phyloP scores from a whole-genome alignment of 1,140 invertebrate species.

The Trichoplusia ni region DNA sequence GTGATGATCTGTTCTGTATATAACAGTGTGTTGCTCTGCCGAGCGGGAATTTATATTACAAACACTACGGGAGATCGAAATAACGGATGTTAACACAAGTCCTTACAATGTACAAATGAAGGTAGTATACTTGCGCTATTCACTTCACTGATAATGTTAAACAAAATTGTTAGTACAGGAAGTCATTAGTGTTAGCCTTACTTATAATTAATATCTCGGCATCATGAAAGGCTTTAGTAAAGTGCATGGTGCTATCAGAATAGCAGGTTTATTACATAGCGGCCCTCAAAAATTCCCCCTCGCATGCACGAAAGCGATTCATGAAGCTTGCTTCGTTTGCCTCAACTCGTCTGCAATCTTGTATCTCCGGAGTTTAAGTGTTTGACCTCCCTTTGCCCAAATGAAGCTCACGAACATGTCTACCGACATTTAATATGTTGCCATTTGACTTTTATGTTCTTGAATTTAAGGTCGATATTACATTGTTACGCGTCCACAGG shows the following conservation, averaged over 20 bases:
- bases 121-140: background rate
- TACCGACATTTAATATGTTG: slow-evolving; percentile 33
- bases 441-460: slow-evolving; percentile 38
- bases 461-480: slow-evolving; percentile 40
- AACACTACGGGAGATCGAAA: background rate
- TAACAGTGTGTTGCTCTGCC: background rate
- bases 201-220: slow-evolving; percentile 1
- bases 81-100: background rate
- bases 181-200: background rate
- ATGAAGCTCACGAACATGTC: slow-evolving; percentile 53
- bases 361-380: slow-evolving; percentile 72
- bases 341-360: slow-evolving; percentile 71
- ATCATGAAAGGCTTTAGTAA: slow-evolving; percentile 1
- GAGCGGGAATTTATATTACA: background rate
- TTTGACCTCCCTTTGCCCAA: slow-evolving; percentile 63
- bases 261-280: slow-evolving; percentile 37
- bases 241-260: slow-evolving; percentile 15
- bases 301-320: slow-evolving; percentile 63
- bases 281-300: slow-evolving; percentile 48
- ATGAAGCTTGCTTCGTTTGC: slow-evolving; percentile 72
- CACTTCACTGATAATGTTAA: background rate
- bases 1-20: slow-evolving; percentile 25
- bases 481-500: slow-evolving; percentile 20
- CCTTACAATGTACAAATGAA: background rate
- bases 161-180: background rate